Conservation (phyloP, 2,113 vertebrate genomes). For the Apistogramma diplotaenia region DNA sequence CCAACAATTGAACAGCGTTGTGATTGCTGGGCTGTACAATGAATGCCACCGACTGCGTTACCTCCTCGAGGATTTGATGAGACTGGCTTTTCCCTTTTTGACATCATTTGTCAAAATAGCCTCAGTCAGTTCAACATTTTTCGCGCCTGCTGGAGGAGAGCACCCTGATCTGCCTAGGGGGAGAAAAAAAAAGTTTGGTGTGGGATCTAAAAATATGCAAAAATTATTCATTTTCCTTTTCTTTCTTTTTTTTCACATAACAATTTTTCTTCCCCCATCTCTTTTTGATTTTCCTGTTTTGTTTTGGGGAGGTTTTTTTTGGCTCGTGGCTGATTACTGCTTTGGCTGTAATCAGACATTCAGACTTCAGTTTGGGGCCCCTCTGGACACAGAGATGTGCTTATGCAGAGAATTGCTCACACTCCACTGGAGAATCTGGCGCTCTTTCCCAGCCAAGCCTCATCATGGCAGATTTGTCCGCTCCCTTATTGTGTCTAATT, state of each 20-base stretch:
- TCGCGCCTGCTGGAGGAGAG: slow-evolving; percentile 2
- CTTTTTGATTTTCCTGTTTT: background rate
- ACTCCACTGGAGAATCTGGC: slow-evolving; percentile 45
- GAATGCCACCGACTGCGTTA: background rate
- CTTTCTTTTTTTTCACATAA: background rate
- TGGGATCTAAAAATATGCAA: slow-evolving; percentile 12
- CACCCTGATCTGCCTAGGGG: background rate
- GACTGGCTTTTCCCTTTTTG: slow-evolving; percentile 1
- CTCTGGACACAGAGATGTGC: slow-evolving; percentile 35
- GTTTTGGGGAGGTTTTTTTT: background rate
- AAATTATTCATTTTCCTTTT: background rate
- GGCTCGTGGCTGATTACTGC: slow-evolving; percentile 15
- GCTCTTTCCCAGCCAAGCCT: slow-evolving; percentile 36
- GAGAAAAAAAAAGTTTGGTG: background rate
- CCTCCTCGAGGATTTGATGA: background rate
- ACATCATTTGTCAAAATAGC: slow-evolving; percentile 19
- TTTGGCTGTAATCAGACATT: slow-evolving; percentile 36
- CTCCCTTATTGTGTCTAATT: slow-evolving; percentile 46
- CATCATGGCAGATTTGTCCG: slow-evolving; percentile 47
- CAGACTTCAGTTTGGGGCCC: background rate
- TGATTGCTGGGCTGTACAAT: background rate
- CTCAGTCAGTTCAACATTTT: slow-evolving; percentile 6
- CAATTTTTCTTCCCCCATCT: background rate
- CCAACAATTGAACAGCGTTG: background rate
- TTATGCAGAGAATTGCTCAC: slow-evolving; percentile 48